Base-by-base conservation (phyloP, 2,113 vertebrate species). In the Podiceps cristatus region DNA sequence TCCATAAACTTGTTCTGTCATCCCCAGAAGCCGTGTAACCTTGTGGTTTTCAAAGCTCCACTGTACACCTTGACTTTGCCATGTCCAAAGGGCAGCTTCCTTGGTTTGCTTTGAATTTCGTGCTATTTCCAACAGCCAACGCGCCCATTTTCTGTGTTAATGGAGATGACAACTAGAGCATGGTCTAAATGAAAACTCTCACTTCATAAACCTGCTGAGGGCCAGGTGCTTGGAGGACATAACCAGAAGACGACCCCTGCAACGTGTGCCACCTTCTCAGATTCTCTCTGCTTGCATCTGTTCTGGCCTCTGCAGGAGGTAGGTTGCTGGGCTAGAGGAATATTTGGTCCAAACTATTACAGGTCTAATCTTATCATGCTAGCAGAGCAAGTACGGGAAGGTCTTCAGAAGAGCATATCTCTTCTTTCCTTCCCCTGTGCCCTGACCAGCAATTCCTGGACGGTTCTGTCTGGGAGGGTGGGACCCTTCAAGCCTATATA, bases 1-100 rank as follows among this genome's bases (percentile, higher is more conserved):
- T 22, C 13, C 18, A 31, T 12, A 11, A 52, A 14, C 47, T 68
- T 0, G 0, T 23, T 55, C 62, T 45, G 35, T 16, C 23, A 19
- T 5, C 27, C 22, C 40, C 40, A 58, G 49, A 52, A 63, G 28
- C 42, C 55, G 14, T 4, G 6, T 27, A 55, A 67, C 24, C 72
- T 25, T 23, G 31, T 53, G 84, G 49, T 35, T 45, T 64, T 62
- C 42, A 7, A 15, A 44, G 17, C n/a, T 77, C 40, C 7, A 6
- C n/a, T 12, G 59, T 6, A 12, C 20, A 23, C 19, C 42, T 67
- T 40, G 59, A 29, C 44, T 56, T 19, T 67, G 44, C 27, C 24
- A 4, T 5, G 11, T 12, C 15, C 15, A 20, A 56, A 67, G 33
- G 47, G 14, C 7, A 14, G 14, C 17, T n/a, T 58, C 18, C 10